Evolutionary conservation across 1,140 invertebrate genomes (phyloP), one percentile per base, ranked within the genome.

Genomic region (Cataglyphis hispanica): DNA sequence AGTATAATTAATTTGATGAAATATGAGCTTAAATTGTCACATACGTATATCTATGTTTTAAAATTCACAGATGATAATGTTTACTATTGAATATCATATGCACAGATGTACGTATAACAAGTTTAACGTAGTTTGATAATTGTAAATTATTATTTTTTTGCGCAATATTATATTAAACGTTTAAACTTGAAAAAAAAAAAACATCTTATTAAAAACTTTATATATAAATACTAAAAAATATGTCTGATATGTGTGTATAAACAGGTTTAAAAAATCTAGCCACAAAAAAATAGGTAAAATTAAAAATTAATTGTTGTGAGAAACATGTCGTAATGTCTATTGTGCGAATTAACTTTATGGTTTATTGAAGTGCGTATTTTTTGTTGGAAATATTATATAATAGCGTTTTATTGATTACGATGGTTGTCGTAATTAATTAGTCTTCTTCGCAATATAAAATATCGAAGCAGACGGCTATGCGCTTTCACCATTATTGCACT

Each of bases 391-490:
- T 40, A 8, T 40, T 40, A 40, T 11, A 46, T 58, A 43, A 58
- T 22, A 19, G 10, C 1, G 8, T 46, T 70, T 72, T 43, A 13
- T 58, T 60, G 60, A 60, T 81, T 56, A 58, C 19, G 5, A 0
- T n/a, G 19, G 2, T 31, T n/a, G 16, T 7, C 19, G 25, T 11
- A 72, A 58, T 72, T 31, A 31, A 31, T 81, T 72, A 19, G 19
- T 43, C 72, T 81, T 34, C 8, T 53, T 27, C 25, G 37, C 34
- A 11, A 60, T 60, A 70, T 8, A 19, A 81, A 70, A 43, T 70
- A 60, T 27, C 40, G 34, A 69, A 80, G 22, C 43, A 40, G 25
- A 43, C 22, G 34, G 43, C 34, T n/a, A 78, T 34, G 43, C 13
- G 63, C 2, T 81, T 46, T 81, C 11, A 31, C 1, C 19, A 67